These are phyloP conservation scores for Creontiades dilutus DNA, from an alignment of 2,888 invertebrate genomes.

Conservation along the genomic window DNA sequence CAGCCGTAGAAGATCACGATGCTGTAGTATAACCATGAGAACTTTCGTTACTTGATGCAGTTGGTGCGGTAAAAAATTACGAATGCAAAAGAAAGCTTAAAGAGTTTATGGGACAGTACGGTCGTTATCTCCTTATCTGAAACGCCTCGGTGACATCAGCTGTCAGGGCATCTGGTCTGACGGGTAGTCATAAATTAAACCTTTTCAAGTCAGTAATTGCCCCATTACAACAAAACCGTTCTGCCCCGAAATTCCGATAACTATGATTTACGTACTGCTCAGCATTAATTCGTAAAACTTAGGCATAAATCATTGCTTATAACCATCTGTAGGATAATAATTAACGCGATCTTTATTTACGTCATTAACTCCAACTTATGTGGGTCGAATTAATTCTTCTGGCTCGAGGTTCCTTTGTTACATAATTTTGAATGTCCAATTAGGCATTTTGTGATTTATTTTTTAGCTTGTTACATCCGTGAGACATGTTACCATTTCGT, in stretches of 20 bases:
- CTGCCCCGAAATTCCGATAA: slow-evolving; percentile 2
- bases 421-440: neutral
- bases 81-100: neutral
- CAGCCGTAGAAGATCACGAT: too few species aligned
- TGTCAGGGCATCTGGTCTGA: slow-evolving; percentile 26
- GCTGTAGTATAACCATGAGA: too few species aligned
- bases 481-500: too few species aligned
- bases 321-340: neutral
- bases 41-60: neutral
- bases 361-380: neutral
- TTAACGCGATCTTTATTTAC: neutral
- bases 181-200: neutral
- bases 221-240: neutral
- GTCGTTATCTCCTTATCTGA: neutral
- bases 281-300: neutral
- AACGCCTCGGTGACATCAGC: slow-evolving; percentile 31
- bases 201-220: slow-evolving; percentile 3
- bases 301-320: neutral
- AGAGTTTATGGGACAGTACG: neutral
- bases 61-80: neutral
- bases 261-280: slow-evolving; percentile 9
- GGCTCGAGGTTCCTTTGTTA: neutral
- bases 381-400: neutral
- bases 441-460: neutral
- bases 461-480: too few species aligned